Evolutionary conservation across 2,888 invertebrate species (phyloP).

Genomic region (Dorcus parallelipipedus): DNA sequence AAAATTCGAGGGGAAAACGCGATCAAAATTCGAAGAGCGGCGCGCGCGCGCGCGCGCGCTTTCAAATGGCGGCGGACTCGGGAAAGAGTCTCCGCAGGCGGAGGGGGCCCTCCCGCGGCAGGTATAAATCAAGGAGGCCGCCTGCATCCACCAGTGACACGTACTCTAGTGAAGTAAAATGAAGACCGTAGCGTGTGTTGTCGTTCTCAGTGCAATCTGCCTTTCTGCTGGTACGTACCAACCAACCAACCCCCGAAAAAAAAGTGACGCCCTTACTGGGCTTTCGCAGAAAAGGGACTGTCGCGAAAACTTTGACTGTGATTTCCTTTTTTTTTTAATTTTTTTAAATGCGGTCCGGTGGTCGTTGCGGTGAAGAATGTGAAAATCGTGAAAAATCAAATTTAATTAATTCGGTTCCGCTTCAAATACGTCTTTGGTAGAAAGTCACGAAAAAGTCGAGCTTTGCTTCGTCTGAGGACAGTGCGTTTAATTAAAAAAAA

Average conservation of each 20-base stretch:
- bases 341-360: too few species aligned
- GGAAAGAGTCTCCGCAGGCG: constrained; percentile 11
- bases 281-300: too few species aligned
- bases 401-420: too few species aligned
- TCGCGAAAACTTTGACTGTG: too few species aligned
- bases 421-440: too few species aligned
- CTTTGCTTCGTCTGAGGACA: too few species aligned
- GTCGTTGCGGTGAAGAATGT: too few species aligned
- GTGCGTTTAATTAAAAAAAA: too few species aligned
- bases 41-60: not conserved
- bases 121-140: constrained; percentile 44
- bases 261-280: too few species aligned
- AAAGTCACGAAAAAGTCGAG: too few species aligned
- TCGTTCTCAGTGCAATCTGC: constrained; percentile 47
- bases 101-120: constrained; percentile 26
- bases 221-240: constrained; percentile 45
- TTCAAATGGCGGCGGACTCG: constrained; percentile 9
- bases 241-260: constrained; percentile 12
- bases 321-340: too few species aligned
- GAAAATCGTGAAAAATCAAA: too few species aligned
- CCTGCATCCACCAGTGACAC: constrained; percentile 38
- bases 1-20: not conserved
- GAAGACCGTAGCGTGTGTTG: constrained; percentile 47
- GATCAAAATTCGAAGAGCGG: not conserved
- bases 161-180: constrained; percentile 38